These are phyloP conservation scores for Zapornia atra DNA, from an alignment of 2,113 vertebrate genomes.

Conservation along the genomic window DNA sequence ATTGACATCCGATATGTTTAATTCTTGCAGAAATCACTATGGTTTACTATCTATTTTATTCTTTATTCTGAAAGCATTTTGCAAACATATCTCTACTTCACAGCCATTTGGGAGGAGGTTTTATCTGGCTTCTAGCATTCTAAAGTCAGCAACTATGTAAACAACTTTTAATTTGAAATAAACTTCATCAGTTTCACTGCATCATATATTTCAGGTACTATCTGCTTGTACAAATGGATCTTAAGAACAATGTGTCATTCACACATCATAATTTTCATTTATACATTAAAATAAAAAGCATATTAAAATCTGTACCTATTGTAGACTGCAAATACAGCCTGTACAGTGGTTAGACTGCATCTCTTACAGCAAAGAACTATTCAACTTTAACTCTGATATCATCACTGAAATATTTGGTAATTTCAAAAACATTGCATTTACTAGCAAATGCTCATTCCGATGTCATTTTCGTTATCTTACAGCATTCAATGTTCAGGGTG, in stretches of 20 bases:
- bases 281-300: not conserved
- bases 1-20: constrained; percentile 71
- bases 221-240: not conserved
- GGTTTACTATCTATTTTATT: not conserved
- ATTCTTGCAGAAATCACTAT: constrained; percentile 23
- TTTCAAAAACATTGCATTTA: not conserved
- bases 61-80: not conserved
- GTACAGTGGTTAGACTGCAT: not conserved
- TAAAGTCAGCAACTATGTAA: not conserved
- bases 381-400: not conserved
- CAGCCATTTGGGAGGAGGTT: not conserved
- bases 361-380: not conserved
- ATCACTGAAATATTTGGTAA: not conserved
- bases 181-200: not conserved
- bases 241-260: not conserved
- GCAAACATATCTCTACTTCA: not conserved
- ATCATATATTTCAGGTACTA: not conserved
- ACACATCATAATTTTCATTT: not conserved
- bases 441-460: not conserved
- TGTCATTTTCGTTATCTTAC: not conserved
- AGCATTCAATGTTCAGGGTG: not conserved
- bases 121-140: not conserved
- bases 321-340: not conserved
- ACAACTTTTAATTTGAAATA: not conserved
- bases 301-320: not conserved